Base-by-base conservation (phyloP, 2,113 vertebrate species). In the Ameiurus melas region DNA sequence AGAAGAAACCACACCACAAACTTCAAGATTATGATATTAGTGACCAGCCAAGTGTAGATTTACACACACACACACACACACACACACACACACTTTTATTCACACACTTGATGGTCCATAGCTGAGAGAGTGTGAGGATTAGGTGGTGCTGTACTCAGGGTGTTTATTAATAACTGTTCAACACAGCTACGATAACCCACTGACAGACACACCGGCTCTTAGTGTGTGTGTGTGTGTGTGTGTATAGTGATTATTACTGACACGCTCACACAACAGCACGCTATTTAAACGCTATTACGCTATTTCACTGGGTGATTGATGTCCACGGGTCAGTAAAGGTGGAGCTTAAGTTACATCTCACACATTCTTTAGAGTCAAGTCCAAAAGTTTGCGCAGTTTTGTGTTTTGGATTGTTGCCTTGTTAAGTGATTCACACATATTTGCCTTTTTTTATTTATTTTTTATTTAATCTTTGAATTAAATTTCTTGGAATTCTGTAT, bases 31-130 rank as follows among this genome's bases (percentile, higher is more conserved):
- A 6, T 73, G 70, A 39, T 8, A 9, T 73, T n/a, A 39, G 70
- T 20, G 71, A 22, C 64, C 4, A n/a, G 5, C 64, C 64, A 66
- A 13, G 64, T 33, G n/a, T 68, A 30, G 47, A 47, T 47, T 47
- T 47, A 89, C 19, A n/a, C 20, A 55, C 25, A 84, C 51, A 75
- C 53, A 64, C 81, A 68, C 84, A 60, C 83, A 66, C 62, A 77
- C 81, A 53, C 84, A 30, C 51, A n/a, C 70, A 88, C 58, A 53
- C 33, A 79, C 16, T 16, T 47, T 51, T 83, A 68, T 43, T 13
- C 25, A 60, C n/a, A 80, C 20, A 85, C 55, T 55, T 27, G 22
- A 33, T 68, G 47, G 25, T 30, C 64, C 30, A 82, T 58, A 60
- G 30, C 20, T 82, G 80, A 39, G 79, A 58, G 33, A 60, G 80